Base-by-base conservation (phyloP, 2,888 invertebrate species). In the Lucinisca nassula region DNA sequence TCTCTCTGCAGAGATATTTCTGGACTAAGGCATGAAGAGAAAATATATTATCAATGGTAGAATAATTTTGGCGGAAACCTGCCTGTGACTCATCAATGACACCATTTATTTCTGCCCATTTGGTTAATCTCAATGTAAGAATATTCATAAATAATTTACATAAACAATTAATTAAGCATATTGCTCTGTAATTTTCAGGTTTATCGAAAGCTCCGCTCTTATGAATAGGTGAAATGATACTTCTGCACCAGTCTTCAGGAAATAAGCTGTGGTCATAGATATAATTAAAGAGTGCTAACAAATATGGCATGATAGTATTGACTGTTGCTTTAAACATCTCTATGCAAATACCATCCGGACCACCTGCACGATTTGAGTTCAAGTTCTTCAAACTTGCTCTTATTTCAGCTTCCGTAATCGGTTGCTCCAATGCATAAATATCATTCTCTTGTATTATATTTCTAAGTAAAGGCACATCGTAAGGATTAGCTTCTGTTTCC, bases 191-290 rank as follows among this genome's bases (percentile, higher is more conserved):
- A 14, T 75, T 75, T 45, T 75, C 49, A 49, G 75, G 75, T 1
- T 45, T 49, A 30, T 75, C 30, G 0, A 49, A 21, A 8, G 30
- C n/a, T 0, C 75, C 75, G 30, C 49, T 75, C 27, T 75, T 75
- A 38, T 75, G 45, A 3, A 75, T 88, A 0, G 82, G 85, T 12
- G 82, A 72, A 55, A 82, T 88, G 40, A 76, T 51, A 58, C 80
- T 61, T 3, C 77, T 73, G n/a, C 27, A 37, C 88, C 85, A 85
- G 27, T 40, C 30, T 21, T 75, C 73, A 8, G 84, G 85, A 55
- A 85, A 88, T 27, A 76, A 14, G 14, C 77, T 76, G 1, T 55
- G 37, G 45, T 82, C 58, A 79, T 58, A 88, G 35, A 85, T 85
- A 38, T 67, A 27, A 51, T 79, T 85, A 67, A 82, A 82, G 21